Conservation (phyloP, 2,113 vertebrate genomes). For the Vidua macroura region DNA sequence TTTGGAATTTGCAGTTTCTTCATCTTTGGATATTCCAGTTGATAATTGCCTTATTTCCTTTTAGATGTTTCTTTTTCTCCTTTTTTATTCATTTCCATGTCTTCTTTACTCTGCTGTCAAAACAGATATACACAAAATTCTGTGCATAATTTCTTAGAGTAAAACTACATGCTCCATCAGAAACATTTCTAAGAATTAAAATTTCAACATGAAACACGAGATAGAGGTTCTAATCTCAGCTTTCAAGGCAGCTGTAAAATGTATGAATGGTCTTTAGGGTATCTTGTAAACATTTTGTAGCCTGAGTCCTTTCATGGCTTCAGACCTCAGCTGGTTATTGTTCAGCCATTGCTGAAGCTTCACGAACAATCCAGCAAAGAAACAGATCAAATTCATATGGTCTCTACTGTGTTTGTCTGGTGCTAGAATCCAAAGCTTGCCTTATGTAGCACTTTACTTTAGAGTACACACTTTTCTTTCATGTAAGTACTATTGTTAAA, state of each 20-base stretch:
- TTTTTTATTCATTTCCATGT: slow-evolving; percentile 49
- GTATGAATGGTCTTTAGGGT: not conserved
- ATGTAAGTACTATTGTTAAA: not conserved
- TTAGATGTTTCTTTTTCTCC: slow-evolving; percentile 39
- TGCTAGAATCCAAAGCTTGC: not conserved
- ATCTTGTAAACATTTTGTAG: not conserved
- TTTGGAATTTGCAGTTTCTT: slow-evolving; percentile 47
- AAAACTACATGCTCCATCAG: not conserved
- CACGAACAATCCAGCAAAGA: fast-evolving
- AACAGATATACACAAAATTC: not conserved
- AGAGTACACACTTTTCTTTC: not conserved
- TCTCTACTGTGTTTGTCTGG: not conserved
- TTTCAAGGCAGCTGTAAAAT: not conserved
- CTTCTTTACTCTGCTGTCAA: slow-evolving; percentile 66
- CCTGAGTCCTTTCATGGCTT: not conserved
- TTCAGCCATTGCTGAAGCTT: not conserved
- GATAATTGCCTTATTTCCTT: slow-evolving; percentile 37
- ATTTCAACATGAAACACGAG: not conserved
- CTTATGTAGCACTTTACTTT: not conserved
- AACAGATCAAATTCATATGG: not conserved
- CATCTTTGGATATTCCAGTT: slow-evolving; percentile 17
- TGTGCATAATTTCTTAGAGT: not conserved
- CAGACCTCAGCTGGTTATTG: fast-evolving
- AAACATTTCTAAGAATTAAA: not conserved
- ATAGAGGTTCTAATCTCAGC: not conserved